Evolutionary conservation across 2,113 vertebrate genomes (phyloP).

Genomic region (Suncus etruscus): DNA sequence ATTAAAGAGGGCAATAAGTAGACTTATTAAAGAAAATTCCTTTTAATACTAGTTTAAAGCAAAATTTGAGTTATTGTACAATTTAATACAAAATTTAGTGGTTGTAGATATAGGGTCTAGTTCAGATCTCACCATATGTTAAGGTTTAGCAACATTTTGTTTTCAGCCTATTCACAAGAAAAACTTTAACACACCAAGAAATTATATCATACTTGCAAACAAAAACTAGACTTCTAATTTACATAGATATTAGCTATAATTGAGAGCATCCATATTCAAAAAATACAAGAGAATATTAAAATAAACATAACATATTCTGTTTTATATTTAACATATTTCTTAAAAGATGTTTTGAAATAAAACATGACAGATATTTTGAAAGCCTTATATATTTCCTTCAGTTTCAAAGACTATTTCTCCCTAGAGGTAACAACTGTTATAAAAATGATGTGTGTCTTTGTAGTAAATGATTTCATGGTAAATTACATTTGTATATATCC

Average conservation of each 20-base stretch:
- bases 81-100: no score
- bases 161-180: slow-evolving; percentile 33
- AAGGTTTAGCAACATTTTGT: slow-evolving; percentile 44
- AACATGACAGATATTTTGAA: slow-evolving; percentile 18
- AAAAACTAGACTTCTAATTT: slow-evolving; percentile 1
- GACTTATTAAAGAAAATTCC: neutral
- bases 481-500: slow-evolving; percentile 45
- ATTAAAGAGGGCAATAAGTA: neutral
- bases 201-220: slow-evolving; percentile 15
- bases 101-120: neutral
- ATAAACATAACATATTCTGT: neutral
- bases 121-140: slow-evolving; percentile 28
- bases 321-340: neutral
- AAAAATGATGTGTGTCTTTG: slow-evolving; percentile 49
- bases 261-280: slow-evolving; percentile 29
- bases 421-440: slow-evolving; percentile 7
- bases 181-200: neutral
- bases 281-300: neutral
- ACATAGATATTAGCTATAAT: neutral
- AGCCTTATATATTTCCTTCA: neutral
- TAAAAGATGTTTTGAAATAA: slow-evolving; percentile 25
- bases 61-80: neutral
- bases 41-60: neutral
- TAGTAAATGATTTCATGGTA: slow-evolving; percentile 50
- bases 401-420: neutral